Base-by-base conservation (phyloP, 2,888 invertebrate species). In the Carterocephalus palaemon region DNA sequence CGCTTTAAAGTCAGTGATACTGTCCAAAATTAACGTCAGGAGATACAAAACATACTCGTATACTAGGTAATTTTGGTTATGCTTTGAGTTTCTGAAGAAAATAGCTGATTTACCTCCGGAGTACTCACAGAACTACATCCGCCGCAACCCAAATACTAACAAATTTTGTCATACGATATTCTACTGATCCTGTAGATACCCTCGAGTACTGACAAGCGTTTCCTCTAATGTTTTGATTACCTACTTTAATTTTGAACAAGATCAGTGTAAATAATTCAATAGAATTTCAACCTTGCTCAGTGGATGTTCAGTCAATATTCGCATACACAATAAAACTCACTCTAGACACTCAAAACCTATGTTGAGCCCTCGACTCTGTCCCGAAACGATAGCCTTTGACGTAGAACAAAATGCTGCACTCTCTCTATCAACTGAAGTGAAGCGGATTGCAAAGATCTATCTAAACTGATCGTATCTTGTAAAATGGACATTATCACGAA, bases 281-380 rank as follows among this genome's bases (percentile, higher is more conserved):
- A 12, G 26, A 39, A 15, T 47, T 43, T 43, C 24, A 28, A 48
- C 46, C 34, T 33, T 42, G 28, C 20, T 22, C 40, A 8, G 10
- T 43, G 34, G 36, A 12, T 19, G 46, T 52, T 50, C 22, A 49
- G 41, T 46, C 51, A 49, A 50, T 45, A 36, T 38, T 48, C 45
- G 36, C 31, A 8, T 40, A 37, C 39, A 37, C 41, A 36, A 38
- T 29, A 34, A 36, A 19, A 22, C 19, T 16, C 15, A 33, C 13
- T 28, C 8, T 9, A 12, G 29, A 19, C 4, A 22, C 5, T 20
- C 15, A 12, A 8, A 15, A 34, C 17, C 26, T n/a, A 15, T 4
- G 15, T 42, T 28, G 32, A 32, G 28, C 42, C 34, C 42, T 34
- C 28, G 28, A 28, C 15, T 34, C 34, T 9, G 16, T 40, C 17